These are phyloP conservation scores for Erebia ligea DNA, from an alignment of 2,888 invertebrate genomes.

Conservation along the genomic window DNA sequence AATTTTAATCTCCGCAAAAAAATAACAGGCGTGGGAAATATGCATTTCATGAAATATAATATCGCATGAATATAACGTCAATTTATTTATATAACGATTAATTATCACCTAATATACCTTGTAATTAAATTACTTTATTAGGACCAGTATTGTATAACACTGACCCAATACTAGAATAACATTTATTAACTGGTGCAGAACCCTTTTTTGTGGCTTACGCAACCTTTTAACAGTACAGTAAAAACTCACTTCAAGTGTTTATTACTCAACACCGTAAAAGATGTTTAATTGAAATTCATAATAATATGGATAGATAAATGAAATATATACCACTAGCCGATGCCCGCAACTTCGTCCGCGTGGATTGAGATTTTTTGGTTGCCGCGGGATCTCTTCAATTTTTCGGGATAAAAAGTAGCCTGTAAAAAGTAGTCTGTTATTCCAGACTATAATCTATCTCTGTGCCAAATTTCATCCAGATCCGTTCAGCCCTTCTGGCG, in stretches of 20 bases:
- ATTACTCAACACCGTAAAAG: constrained; percentile 2
- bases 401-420: no score
- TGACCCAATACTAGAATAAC: constrained; percentile 28
- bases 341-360: no score
- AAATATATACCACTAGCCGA: no score
- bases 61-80: neutral
- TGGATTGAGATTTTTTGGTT: no score
- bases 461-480: no score
- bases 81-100: constrained; percentile 4
- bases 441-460: no score
- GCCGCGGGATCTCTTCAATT: no score
- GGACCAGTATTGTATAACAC: constrained; percentile 20
- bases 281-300: constrained; percentile 8
- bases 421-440: no score
- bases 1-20: constrained; percentile 10
- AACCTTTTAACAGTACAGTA: constrained; percentile 11
- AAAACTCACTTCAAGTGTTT: constrained; percentile 6
- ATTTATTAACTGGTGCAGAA: constrained; percentile 25
- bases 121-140: constrained; percentile 7
- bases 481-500: no score
- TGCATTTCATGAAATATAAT: constrained; percentile 4
- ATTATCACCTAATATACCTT: constrained; percentile 14
- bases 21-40: neutral
- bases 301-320: neutral
- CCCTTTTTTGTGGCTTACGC: constrained; percentile 19